Evolutionary conservation across 1,140 invertebrate genomes (phyloP), one percentile per base, ranked within the genome.

Genomic region (Macrobrachium nipponense): DNA sequence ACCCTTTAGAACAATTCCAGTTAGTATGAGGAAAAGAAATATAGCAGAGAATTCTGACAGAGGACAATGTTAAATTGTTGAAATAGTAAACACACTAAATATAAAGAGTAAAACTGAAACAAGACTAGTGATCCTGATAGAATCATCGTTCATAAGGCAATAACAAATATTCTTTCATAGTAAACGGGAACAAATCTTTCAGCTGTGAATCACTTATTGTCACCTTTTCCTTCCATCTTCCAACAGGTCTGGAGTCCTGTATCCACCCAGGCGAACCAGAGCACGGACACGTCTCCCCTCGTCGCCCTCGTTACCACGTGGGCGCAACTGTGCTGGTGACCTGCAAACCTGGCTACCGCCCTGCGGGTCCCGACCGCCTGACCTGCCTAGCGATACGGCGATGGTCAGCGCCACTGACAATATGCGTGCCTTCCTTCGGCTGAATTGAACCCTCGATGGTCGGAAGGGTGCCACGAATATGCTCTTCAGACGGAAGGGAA

Each of bases 281-380:
- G 10, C 73, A 88, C 64, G 88, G 86, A 2, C 87, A 78, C 15
- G 82, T 89, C 15, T 82, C 83, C 0, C 86, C 87, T 44, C 87
- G 88, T 3, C 87, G 82, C 11, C 62, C 87, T 61, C 80, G 87
- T 2, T 88, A 88, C 80, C 83, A 79, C 59, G 70, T 88, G 72
- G 86, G 79, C 60, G 72, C 78, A 10, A 80, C 76, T 15, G 20
- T 85, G 0, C 68, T 87, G 70, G 86, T 87, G n/a, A 85, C 81
- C 62, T 88, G 88, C 58, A 76, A 73, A 59, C 88, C 86, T 20
- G 87, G 87, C 36, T 88, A 86, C 80, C 83, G 87, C 27, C 87
- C 87, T 20, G 87, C 87, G 5, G 87, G 87, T 17, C 87, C 87
- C 15, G 87, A 88, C 83, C 82, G 87, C 8, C 83, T 88, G 44